Evolutionary conservation across 2,113 vertebrate genomes (phyloP), one percentile per base, ranked within the genome.

Genomic region (Pedetes capensis): DNA sequence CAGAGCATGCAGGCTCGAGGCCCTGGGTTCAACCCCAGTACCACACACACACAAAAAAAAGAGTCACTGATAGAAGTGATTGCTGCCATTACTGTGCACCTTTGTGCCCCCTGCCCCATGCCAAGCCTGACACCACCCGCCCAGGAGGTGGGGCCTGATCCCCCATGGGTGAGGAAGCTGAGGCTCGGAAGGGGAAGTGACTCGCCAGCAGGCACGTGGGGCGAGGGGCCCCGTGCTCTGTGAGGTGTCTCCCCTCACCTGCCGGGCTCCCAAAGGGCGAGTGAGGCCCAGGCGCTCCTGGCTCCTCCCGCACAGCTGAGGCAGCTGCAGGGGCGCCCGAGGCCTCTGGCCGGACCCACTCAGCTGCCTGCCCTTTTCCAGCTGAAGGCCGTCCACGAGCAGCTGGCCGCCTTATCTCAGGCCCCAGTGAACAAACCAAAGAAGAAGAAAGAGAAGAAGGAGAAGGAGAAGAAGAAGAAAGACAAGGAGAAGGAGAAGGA

Each of bases 361-460:
- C 51, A 80, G 89, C 44, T 0, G 4, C 37, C 66, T 7, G 20
- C 49, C 97, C 3, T 97, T 93, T 78, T 74, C 20, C 96, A 99
- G 99, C 98, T 99, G 12, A 99, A 99, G 97, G 99, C 99, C 0
- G 99, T 99, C 93, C 99, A 99, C 0, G 99, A 99, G 95, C 99
- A 99, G 98, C 98, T 99, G 49, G 98, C 99, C 1, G 99, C 99
- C 2, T 97, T 99, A 95, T 99, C 99, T 16, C 99, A 99, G 98
- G 98, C 98, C 0, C 99, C 99, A 0, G 98, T 98, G 91, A 99
- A 98, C 96, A 99, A 99, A 98, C 99, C 99, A 97, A 99, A 99
- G 99, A 99, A 98, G 98, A 99, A 99, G 95, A 99, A 98, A 71
- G 99, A 99, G 97, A 99, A 99, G 98, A 99, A 99, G 92, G 99